phyloP scores from a whole-genome alignment of 2,797 vertebrate species.

The Pagetopsis macropterus region DNA sequence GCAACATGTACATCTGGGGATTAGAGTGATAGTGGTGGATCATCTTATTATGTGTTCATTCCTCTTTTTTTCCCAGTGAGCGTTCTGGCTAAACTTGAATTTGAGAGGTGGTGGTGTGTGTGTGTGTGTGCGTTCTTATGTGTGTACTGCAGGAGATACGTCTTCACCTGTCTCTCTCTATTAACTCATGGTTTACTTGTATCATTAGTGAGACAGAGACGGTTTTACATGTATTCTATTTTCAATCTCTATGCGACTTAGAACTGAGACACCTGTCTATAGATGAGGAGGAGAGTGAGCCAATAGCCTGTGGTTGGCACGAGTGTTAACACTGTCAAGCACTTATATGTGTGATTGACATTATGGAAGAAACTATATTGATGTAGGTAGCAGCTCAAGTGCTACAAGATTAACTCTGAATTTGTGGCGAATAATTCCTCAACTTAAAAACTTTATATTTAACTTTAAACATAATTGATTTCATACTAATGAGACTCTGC shows the following conservation, averaged over 20 bases:
- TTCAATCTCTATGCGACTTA: constrained; percentile 69
- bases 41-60: constrained; percentile 77
- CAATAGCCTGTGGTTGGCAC: constrained; percentile 63
- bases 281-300: constrained; percentile 70
- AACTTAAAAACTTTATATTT: constrained; percentile 45
- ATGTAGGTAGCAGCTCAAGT: constrained; percentile 44
- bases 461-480: constrained; percentile 61
- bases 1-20: constrained; percentile 80
- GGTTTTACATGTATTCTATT: constrained; percentile 77
- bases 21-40: constrained; percentile 79
- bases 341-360: constrained; percentile 63
- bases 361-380: constrained; percentile 49
- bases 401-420: constrained; percentile 33
- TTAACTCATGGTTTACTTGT: constrained; percentile 76
- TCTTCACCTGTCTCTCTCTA: constrained; percentile 78
- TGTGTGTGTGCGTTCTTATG: constrained; percentile 27
- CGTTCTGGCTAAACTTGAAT: constrained; percentile 69
- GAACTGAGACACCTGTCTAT: constrained; percentile 74
- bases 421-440: constrained; percentile 38
- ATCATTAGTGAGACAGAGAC: constrained; percentile 78
- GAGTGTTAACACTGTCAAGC: constrained; percentile 58
- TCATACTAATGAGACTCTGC: constrained; percentile 51
- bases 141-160: constrained; percentile 62
- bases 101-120: constrained; percentile 39
- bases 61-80: constrained; percentile 46